A percentile compares a stretch with the other conserved stretches of the same genome.
phyloP scores from a whole-genome alignment of 2,797 vertebrate genomes.

The Fratercula arctica region DNA sequence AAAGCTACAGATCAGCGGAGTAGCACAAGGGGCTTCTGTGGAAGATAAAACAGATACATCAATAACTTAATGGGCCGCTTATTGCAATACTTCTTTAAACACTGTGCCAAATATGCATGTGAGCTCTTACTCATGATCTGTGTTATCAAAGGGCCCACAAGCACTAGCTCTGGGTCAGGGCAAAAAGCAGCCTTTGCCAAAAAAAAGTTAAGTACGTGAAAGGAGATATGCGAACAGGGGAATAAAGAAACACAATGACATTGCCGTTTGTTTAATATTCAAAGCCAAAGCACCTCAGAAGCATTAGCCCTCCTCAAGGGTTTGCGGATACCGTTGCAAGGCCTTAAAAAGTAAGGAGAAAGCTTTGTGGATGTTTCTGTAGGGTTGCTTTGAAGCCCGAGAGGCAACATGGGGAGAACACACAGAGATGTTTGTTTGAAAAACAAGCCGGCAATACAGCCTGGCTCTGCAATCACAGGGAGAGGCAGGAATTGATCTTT shows the following conservation, averaged over 20 bases:
- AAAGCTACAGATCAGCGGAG: conserved; percentile 92
- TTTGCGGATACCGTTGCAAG: not conserved
- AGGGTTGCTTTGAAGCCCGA: conserved; percentile 9
- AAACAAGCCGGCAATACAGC: not conserved
- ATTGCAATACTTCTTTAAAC: not conserved
- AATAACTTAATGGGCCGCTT: not conserved
- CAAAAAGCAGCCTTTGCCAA: not conserved
- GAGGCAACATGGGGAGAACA: not conserved
- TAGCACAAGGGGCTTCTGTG: conserved; percentile 91
- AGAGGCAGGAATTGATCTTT: not conserved
- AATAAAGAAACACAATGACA: not conserved
- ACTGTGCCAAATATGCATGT: fast-evolving
- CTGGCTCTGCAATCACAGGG: not conserved
- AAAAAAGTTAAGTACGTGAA: not conserved
- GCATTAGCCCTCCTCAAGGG: not conserved
- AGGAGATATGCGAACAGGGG: not conserved
- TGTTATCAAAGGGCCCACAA: not conserved
- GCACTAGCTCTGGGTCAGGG: not conserved
- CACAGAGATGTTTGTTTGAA: not conserved
- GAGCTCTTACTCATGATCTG: not conserved
- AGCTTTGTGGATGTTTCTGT: not conserved
- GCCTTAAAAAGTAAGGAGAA: not conserved
- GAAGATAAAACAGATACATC: conserved; percentile 9
- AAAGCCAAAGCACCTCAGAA: conserved; percentile 18
- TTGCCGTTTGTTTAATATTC: not conserved